Conservation (phyloP, 2,888 invertebrate genomes). For the Scaptomyza flava region DNA sequence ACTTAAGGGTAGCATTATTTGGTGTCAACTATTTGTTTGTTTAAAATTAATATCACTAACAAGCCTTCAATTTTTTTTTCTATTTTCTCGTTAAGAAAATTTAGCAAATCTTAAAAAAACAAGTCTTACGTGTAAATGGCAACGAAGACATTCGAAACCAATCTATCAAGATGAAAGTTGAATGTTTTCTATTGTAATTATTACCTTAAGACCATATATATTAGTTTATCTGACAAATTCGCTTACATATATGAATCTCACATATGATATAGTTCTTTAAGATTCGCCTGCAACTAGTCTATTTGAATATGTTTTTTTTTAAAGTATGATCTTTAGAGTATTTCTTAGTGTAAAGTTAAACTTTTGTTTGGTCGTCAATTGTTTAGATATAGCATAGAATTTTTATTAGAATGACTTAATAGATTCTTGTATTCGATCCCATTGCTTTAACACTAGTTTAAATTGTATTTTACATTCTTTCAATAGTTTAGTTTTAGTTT, state of each 20-base stretch:
- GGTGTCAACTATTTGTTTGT: not conserved
- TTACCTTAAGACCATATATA: slow-evolving; percentile 1
- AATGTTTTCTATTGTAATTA: slow-evolving; percentile 5
- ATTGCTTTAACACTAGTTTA: slow-evolving; percentile 13
- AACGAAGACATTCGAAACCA: slow-evolving; percentile 11
- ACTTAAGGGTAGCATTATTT: slow-evolving; percentile 15
- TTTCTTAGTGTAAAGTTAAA: slow-evolving; percentile 71
- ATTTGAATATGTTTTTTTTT: slow-evolving; percentile 13
- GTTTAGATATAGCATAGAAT: slow-evolving; percentile 61
- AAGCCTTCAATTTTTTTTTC: slow-evolving; percentile 73
- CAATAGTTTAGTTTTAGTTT: slow-evolving; percentile 23
- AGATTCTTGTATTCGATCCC: slow-evolving; percentile 21
- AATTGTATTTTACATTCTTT: slow-evolving; percentile 29
- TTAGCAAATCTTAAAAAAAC: not conserved
- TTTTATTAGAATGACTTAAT: slow-evolving; percentile 21
- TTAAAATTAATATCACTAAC: slow-evolving; percentile 85
- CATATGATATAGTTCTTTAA: slow-evolving; percentile 17
- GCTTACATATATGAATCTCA: slow-evolving; percentile 11
- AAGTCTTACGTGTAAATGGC: not conserved
- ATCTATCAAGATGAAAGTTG: slow-evolving; percentile 9
- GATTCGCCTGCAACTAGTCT: slow-evolving; percentile 25
- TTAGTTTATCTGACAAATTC: slow-evolving; percentile 14
- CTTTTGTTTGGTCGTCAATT: slow-evolving; percentile 77
- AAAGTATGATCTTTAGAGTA: slow-evolving; percentile 44
- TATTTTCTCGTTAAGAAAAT: slow-evolving; percentile 13